These are phyloP conservation scores for Tachysurus fulvidraco DNA, from an alignment of 2,113 vertebrate species.

Conservation along the genomic window DNA sequence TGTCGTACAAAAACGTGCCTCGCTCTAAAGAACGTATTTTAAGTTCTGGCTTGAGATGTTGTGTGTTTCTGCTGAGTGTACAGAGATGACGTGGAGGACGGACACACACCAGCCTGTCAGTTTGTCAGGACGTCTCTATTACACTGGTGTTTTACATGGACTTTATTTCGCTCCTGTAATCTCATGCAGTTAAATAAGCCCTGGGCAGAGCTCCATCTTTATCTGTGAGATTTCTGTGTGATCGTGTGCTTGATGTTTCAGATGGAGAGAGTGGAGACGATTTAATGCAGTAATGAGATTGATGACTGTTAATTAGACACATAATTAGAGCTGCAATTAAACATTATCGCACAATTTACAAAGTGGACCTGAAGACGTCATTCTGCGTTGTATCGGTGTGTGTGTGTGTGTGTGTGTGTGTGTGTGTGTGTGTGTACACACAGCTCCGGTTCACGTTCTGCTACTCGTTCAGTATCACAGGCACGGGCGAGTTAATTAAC, in stretches of 20 bases:
- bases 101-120: no score
- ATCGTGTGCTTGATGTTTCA: conserved; percentile 14
- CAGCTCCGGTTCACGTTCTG: no score
- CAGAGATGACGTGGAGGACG: no score
- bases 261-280: conserved; percentile 59
- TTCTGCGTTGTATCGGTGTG: neutral
- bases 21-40: no score
- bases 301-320: conserved; percentile 92
- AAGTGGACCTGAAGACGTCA: neutral
- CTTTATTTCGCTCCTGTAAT: neutral
- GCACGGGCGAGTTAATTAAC: neutral
- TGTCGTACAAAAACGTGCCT: no score
- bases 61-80: no score
- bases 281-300: conserved; percentile 86
- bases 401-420: no score
- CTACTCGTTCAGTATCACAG: no score
- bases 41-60: no score
- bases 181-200: neutral
- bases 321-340: conserved; percentile 92
- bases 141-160: no score
- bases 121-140: no score
- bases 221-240: conserved; percentile 1
- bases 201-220: neutral
- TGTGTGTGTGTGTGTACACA: no score
- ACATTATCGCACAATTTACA: conserved; percentile 84